These are phyloP conservation scores for Brevipalpus yothersi DNA, from an alignment of 1,140 invertebrate species.

Conservation along the genomic window DNA sequence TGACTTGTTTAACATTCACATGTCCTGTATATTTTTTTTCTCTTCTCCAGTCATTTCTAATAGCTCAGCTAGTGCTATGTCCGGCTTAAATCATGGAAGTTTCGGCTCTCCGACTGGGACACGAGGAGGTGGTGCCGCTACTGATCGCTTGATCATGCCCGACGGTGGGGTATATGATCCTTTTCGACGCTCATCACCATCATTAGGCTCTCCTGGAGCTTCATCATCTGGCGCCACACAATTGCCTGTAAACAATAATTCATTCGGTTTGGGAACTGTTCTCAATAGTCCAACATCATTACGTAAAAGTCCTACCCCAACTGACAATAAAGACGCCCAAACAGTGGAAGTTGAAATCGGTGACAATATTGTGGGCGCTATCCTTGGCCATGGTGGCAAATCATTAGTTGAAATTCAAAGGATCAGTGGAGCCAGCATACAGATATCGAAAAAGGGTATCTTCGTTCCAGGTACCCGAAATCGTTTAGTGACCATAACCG, in stretches of 20 bases:
- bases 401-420: constrained; percentile 90
- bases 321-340: constrained; percentile 27
- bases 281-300: constrained; percentile 19
- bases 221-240: constrained; percentile 20
- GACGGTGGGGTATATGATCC: constrained; percentile 13
- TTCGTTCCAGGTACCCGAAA: constrained; percentile 87
- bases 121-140: constrained; percentile 7
- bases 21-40: not conserved
- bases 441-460: constrained; percentile 93
- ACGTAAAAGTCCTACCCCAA: constrained; percentile 55
- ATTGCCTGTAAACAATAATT: constrained; percentile 43
- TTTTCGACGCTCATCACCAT: constrained; percentile 13
- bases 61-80: constrained; percentile 3
- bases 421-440: constrained; percentile 81
- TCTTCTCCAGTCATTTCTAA: not conserved
- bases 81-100: constrained; percentile 20
- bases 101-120: constrained; percentile 9
- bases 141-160: constrained; percentile 11
- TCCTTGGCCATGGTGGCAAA: constrained; percentile 80
- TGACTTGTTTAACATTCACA: too few relatives aligned
- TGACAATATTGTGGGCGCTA: constrained; percentile 76
- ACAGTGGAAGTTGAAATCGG: constrained; percentile 72
- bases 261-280: constrained; percentile 45
- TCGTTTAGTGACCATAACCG: constrained; percentile 84
- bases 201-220: constrained; percentile 21